Conservation (phyloP, 2,797 vertebrate species). For the Catamblyrhynchus diadema region DNA sequence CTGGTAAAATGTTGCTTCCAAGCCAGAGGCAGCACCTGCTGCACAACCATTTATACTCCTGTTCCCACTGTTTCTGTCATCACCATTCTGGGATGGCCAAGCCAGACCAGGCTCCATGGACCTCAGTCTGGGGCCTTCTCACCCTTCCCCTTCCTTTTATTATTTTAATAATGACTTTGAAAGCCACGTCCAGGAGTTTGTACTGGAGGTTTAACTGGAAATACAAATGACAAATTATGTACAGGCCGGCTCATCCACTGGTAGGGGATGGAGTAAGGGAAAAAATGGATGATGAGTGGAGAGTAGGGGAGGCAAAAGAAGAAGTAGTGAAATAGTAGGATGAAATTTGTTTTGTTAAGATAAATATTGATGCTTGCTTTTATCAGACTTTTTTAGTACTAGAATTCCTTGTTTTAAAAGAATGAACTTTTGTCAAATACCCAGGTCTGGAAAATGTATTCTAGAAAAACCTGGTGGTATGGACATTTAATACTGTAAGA, state of each 20-base stretch:
- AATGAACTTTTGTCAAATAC: not conserved
- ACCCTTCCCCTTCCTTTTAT: not conserved
- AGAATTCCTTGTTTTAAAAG: not conserved
- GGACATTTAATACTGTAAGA: not conserved
- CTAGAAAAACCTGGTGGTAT: not conserved
- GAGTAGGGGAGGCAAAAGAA: not conserved
- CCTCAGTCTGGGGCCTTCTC: not conserved
- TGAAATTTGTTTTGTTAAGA: not conserved
- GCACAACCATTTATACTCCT: not conserved
- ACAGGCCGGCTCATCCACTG: not conserved
- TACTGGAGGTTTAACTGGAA: not conserved
- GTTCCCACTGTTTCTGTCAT: not conserved
- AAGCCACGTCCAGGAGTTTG: not conserved
- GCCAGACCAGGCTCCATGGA: not conserved
- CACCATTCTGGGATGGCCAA: not conserved
- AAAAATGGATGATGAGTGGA: not conserved
- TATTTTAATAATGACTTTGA: not conserved
- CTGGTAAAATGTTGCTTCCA: not conserved
- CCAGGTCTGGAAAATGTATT: fast-evolving
- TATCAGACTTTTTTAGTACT: fast-evolving
- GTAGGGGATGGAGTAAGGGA: fast-evolving
- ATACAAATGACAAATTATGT: not conserved
- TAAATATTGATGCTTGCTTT: not conserved
- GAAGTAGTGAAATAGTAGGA: not conserved
- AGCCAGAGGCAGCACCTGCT: not conserved